Base-by-base conservation (phyloP, 2,113 vertebrate genomes). In the Amblyornis subalaris region DNA sequence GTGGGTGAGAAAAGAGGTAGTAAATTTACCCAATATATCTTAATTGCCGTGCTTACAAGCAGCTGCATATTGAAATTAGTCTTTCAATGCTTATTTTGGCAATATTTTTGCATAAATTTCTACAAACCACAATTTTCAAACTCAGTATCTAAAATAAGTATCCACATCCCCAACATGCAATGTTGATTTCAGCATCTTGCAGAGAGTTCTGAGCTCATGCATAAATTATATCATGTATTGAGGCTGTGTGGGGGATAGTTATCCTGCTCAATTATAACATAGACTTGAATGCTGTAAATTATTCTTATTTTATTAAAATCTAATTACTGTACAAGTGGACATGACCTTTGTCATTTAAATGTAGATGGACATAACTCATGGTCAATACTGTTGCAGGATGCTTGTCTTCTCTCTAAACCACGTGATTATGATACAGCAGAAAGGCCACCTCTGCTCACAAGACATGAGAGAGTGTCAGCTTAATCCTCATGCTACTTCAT, bases 101-200 rank as follows among this genome's bases (percentile, higher is more conserved):
- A 95, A 95, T 93, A 96, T 90, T 94, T 96, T 96, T 96, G 83
- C 94, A 80, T 93, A 42, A 62, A 86, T 93, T 94, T 88, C 85
- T 88, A 77, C 60, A 95, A 96, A 84, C 85, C 60, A 85, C 78
- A 84, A 55, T 90, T 96, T 96, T 90, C 85, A 80, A 67, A 81
- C 76, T 73, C 75, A 8, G 50, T 66, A 66, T 67, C 58, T 93
- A 93, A 94, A 96, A 74, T 90, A 90, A 93, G 72, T 70, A 86
- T 66, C 88, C 69, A 71, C 79, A 70, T 85, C 45, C 29, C 64
- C 47, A 66, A 44, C 14, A 66, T 2, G 9, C 22, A 25, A 31
- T 40, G 75, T 92, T 94, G 88, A 92, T 90, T 93, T 93, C 88
- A 94, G 83, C 94, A 95, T 86, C 83, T 86, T 95, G 64, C 55